phyloP scores from a whole-genome alignment of 1,140 invertebrate genomes.

The Cylas formicarius region DNA sequence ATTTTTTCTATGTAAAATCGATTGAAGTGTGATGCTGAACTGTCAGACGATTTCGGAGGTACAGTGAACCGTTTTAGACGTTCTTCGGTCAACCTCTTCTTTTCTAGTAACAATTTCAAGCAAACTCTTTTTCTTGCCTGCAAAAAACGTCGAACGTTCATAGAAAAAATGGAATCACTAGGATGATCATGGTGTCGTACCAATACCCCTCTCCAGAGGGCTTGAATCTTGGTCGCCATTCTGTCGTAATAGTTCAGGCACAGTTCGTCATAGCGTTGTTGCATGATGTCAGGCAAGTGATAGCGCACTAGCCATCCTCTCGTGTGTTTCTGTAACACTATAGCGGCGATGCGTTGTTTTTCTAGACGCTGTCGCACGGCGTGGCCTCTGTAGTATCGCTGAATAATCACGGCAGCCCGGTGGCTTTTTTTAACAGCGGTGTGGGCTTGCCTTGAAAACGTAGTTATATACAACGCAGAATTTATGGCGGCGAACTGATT shows the following conservation, averaged over 20 bases:
- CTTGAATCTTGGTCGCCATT: conserved; percentile 23
- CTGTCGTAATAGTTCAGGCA: conserved; percentile 17
- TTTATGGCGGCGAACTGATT: neutral
- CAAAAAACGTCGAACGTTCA: too few species aligned
- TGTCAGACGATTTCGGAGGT: too few species aligned
- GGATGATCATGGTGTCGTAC: conserved; percentile 14
- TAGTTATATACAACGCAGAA: neutral
- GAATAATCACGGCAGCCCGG: conserved; percentile 22
- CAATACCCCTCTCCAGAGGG: conserved; percentile 22
- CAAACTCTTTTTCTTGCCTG: too few species aligned
- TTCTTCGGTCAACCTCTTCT: too few species aligned
- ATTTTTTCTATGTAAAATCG: conserved; percentile 11
- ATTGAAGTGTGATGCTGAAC: too few species aligned
- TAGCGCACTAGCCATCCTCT: conserved; percentile 26
- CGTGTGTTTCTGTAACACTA: conserved; percentile 21
- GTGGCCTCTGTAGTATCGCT: conserved; percentile 18
- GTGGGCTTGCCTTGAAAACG: conserved; percentile 11
- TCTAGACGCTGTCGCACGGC: conserved; percentile 8
- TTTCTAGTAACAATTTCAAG: too few species aligned
- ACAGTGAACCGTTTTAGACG: too few species aligned
- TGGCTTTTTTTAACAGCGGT: conserved; percentile 13
- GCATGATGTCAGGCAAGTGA: conserved; percentile 19
- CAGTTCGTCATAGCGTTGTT: conserved; percentile 18
- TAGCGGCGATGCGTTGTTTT: conserved; percentile 10
- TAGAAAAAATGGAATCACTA: too few species aligned